Conservation (phyloP, 2,797 vertebrate genomes). For the Sebastes steindachneri region DNA sequence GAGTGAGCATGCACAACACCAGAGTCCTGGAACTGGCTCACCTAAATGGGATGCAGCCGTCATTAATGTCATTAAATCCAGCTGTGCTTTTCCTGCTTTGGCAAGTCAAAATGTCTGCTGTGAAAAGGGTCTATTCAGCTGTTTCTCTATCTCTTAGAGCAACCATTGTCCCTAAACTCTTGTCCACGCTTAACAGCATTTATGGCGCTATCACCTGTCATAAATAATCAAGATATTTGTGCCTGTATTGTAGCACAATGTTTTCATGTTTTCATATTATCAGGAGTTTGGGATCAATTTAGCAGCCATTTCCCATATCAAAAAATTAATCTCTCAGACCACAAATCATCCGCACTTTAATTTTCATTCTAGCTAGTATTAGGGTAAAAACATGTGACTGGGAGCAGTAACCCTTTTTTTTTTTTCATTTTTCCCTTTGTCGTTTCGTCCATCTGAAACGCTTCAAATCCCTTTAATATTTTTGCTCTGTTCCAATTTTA, state of each 20-base stretch:
- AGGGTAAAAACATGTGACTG: slow-evolving; percentile 42
- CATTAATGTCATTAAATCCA: too few relatives aligned
- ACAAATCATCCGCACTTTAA: slow-evolving; percentile 40
- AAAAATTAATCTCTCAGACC: slow-evolving; percentile 39
- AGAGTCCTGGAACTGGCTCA: too few relatives aligned
- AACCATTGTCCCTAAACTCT: neutral
- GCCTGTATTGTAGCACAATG: neutral
- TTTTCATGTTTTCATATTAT: neutral
- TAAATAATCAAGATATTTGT: neutral
- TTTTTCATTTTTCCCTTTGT: slow-evolving; percentile 27
- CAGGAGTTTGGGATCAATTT: slow-evolving; percentile 25
- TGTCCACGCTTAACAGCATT: neutral
- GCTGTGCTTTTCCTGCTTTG: too few relatives aligned
- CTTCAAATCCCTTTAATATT: slow-evolving; percentile 43
- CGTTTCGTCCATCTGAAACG: slow-evolving; percentile 25
- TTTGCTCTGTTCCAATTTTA: slow-evolving; percentile 38
- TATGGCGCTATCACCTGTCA: neutral
- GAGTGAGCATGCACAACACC: too few relatives aligned
- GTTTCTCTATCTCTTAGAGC: neutral
- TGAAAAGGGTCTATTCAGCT: neutral
- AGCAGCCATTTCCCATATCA: slow-evolving; percentile 37
- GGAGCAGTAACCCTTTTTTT: neutral
- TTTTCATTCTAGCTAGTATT: slow-evolving; percentile 34
- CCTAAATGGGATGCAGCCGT: too few relatives aligned
- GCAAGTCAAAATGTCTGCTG: too few relatives aligned